Evolutionary conservation across 2,797 vertebrate genomes (phyloP), one percentile per base, ranked within the genome.

Genomic region (Pagetopsis macropterus): DNA sequence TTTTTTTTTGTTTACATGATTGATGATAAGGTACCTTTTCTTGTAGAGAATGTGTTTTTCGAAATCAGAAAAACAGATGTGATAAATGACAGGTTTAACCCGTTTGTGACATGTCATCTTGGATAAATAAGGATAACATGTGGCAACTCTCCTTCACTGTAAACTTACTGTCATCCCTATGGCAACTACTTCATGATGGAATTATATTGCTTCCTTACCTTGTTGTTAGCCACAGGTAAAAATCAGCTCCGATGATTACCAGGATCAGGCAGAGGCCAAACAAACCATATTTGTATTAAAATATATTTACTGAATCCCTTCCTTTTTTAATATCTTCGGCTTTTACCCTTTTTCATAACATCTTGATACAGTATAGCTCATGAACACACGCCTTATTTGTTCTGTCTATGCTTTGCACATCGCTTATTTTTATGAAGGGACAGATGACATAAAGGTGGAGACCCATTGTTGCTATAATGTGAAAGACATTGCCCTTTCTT

Each of bases 141-240:
- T 89, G 19, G 59, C 65, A 0, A 19, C 67, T 77, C 87, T 89
- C 94, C 86, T 77, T 84, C 80, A 85, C 86, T 88, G 65, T 65
- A 89, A 84, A 91, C 94, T 0, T 93, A 91, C 23, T 7, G 9
- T 84, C 88, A 63, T 87, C 86, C 61, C 93, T 93, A 91, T 90
- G 90, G 93, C 94, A 88, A 91, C 90, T 72, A 82, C 87, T 93
- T 68, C 92, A 82, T 89, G 94, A 90, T 82, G 15, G 3, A 19
- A 14, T 23, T 45, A 45, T 13, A 21, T 1, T n/a, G 5, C 21
- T 59, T 64, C 19, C 11, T 46, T 46, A 14, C 4, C 4, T 41
- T 43, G 13, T 13, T 43, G 21, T 57, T 40, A 12, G 7, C 23
- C 0, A 0, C 41, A 23, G 13, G 16, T 8, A n/a, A 50, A 45